Evolutionary conservation across 2,797 vertebrate species (phyloP).

Genomic region (Xenentodon cancila): DNA sequence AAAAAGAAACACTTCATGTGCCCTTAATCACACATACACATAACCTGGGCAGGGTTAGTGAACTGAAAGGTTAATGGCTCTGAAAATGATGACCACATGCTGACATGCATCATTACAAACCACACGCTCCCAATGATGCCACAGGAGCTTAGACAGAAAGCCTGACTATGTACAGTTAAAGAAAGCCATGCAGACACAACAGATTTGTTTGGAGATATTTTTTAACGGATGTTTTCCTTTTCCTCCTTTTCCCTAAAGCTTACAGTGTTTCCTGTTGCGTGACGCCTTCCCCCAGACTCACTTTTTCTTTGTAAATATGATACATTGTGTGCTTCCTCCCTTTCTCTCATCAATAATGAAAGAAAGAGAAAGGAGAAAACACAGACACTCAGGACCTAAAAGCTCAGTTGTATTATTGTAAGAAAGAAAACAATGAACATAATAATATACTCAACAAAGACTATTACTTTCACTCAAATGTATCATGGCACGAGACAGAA

Average conservation of each 20-base stretch:
- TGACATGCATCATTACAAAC: constrained; percentile 54
- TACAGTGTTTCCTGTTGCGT: constrained; percentile 63
- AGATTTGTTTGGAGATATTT: constrained; percentile 18
- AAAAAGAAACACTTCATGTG: not conserved
- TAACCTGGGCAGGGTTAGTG: constrained; percentile 15
- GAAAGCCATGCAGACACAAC: constrained; percentile 16
- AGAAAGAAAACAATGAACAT: constrained; percentile 17
- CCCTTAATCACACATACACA: constrained; percentile 10
- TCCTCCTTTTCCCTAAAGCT: constrained; percentile 59
- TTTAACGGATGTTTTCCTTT: constrained; percentile 23
- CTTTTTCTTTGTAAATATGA: constrained; percentile 67
- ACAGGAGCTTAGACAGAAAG: constrained; percentile 44
- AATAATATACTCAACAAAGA: constrained; percentile 6
- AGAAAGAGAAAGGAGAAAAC: constrained; percentile 65
- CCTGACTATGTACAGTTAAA: constrained; percentile 47
- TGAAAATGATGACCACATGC: constrained; percentile 58
- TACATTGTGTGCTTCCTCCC: constrained; percentile 62
- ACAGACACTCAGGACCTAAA: constrained; percentile 48
- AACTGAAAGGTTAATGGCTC: constrained; percentile 64
- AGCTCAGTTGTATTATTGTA: constrained; percentile 42
- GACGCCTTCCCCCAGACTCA: constrained; percentile 44
- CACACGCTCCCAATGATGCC: constrained; percentile 29
- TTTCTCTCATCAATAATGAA: constrained; percentile 79
- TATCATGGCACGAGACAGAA: not conserved
- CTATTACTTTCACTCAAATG: constrained; percentile 22